Percentiles rank a stretch among this genome's conserved stretches.
These are phyloP conservation scores for Esox masquinongy DNA, from an alignment of 2,797 vertebrate genomes.

Conservation along the genomic window DNA sequence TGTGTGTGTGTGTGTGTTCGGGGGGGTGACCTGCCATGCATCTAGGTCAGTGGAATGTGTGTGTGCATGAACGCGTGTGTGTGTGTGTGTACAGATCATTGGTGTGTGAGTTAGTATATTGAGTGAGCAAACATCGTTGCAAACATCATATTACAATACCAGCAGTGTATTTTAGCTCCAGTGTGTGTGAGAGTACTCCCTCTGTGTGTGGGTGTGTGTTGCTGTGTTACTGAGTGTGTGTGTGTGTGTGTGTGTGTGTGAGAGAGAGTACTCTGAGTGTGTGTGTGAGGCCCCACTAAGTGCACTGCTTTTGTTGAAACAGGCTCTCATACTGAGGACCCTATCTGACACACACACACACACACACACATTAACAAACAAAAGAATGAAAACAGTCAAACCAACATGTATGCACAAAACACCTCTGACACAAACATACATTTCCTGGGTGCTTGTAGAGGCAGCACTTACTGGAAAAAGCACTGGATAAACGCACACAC, in stretches of 20 bases:
- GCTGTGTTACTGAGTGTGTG: too few species aligned
- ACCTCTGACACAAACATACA: conserved; percentile 7
- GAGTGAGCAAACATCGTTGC: conserved; percentile 42
- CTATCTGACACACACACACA: conserved; percentile 18
- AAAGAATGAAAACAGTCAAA: conserved; percentile 18
- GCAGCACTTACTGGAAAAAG: too few species aligned
- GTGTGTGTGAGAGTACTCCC: conserved; percentile 33
- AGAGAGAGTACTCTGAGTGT: conserved; percentile 23
- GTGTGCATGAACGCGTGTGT: not conserved
- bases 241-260: conserved; percentile 40
- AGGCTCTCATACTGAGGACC: conserved; percentile 38
- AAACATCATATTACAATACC: not conserved
- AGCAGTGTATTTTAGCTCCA: not conserved
- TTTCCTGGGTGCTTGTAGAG: conserved; percentile 37
- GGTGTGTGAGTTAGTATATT: conserved; percentile 23
- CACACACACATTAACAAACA: conserved; percentile 11
- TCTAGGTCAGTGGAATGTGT: not conserved
- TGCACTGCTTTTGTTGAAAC: conserved; percentile 3
- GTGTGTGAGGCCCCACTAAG: not conserved
- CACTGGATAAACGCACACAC: conserved; percentile 37
- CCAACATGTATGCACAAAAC: conserved; percentile 11
- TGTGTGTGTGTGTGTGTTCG: conserved; percentile 17
- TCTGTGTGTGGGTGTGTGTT: not conserved
- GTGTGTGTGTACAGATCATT: conserved; percentile 7
- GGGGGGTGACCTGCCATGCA: not conserved